Base-by-base conservation (phyloP, 1,140 invertebrate genomes). In the Dufourea novaeangliae region DNA sequence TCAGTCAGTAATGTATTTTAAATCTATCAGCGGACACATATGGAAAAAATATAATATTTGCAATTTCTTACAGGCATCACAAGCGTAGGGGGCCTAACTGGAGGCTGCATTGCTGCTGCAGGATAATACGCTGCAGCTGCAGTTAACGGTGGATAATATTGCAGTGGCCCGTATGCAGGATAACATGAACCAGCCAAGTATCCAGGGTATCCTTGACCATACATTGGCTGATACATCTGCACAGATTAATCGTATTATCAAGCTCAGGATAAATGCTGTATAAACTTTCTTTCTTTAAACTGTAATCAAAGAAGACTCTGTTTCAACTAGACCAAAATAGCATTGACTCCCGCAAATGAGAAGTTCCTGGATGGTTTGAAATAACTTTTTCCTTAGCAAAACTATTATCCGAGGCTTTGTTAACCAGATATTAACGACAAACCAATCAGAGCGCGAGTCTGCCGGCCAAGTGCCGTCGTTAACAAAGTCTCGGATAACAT, bases 161-260 rank as follows among this genome's bases (percentile, higher is more conserved):
- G 94, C 86, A 95, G 91, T 25, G 95, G 95, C 80, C 95, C 95
- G 90, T 96, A 96, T 70, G 95, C 94, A 85, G 95, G 95, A 93
- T 96, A 96, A 63, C 70, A 73, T 54, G 70, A 63, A 69, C 95
- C 95, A 56, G 90, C 79, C 86, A 77, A 94, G 88, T 96, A 96
- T 56, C 91, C 91, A 12, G 95, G 95, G 91, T 96, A 96, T 63
- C 95, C 95, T 78, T 95, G 94, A 41, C 95, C 94, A 84, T 95
- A 95, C 94, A 95, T 95, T 17, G 95, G 95, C 69, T 94, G 95
- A 89, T 95, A 95, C 94, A 95, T 95, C 95, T 95, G 88, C 52
- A 83, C 87, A 75, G 80, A 85, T 74, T 59, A 71, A 57, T 52
- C 17, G 29, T n/a, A 17, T 20, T n/a, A 20, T 17, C 44, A 5